phyloP scores from a whole-genome alignment of 2,888 invertebrate species.

The Epistrophe eligans region DNA sequence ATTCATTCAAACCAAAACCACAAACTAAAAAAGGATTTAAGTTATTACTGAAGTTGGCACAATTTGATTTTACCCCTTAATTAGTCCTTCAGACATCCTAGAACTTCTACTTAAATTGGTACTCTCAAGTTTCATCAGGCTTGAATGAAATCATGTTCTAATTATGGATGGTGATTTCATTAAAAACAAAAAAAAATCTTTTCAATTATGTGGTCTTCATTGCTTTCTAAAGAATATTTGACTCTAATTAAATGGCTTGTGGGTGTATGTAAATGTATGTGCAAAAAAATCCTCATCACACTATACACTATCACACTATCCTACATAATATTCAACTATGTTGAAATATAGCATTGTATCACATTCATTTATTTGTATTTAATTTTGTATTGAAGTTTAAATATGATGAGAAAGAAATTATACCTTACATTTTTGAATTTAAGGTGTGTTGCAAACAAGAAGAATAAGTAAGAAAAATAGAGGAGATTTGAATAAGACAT shows the following conservation, averaged over 20 bases:
- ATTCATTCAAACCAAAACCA: background rate
- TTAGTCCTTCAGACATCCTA: constrained; percentile 42
- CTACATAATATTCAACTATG: background rate
- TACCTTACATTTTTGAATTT: too few relatives aligned
- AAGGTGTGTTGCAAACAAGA: too few relatives aligned
- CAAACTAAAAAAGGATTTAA: background rate
- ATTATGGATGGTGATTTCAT: constrained; percentile 43
- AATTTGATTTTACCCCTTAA: constrained; percentile 39
- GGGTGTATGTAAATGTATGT: background rate
- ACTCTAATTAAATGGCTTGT: constrained; percentile 49
- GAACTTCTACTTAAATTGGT: constrained; percentile 25
- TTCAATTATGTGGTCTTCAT: constrained; percentile 38
- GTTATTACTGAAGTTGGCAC: constrained; percentile 1
- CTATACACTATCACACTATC: background rate
- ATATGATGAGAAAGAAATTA: too few relatives aligned
- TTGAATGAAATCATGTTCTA: constrained; percentile 36
- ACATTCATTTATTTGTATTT: background rate
- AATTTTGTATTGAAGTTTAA: background rate
- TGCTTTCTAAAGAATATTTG: constrained; percentile 35
- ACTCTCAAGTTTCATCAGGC: constrained; percentile 47
- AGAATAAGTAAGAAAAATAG: too few relatives aligned
- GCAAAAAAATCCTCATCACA: background rate
- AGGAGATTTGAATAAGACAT: too few relatives aligned
- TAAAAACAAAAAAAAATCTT: constrained; percentile 8
- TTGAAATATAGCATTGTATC: background rate